These are phyloP conservation scores for Ericerus pela DNA, from an alignment of 1,140 invertebrate species.

Conservation along the genomic window DNA sequence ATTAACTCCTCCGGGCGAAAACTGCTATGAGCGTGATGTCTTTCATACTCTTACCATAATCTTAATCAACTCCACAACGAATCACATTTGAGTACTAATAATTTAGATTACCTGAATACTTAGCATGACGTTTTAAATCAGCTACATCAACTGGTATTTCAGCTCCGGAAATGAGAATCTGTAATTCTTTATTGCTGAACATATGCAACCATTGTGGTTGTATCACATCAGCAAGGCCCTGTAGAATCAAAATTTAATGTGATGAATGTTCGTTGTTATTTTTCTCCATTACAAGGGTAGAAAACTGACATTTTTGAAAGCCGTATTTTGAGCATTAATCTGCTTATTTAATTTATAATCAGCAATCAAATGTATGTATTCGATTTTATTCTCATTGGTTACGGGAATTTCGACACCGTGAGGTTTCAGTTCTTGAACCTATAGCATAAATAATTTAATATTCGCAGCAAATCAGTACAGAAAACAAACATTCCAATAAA, in stretches of 20 bases:
- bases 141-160: slow-evolving; percentile 79
- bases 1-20: too few species aligned
- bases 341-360: slow-evolving; percentile 92
- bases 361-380: slow-evolving; percentile 91
- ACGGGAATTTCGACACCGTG: slow-evolving; percentile 78
- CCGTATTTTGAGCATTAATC: slow-evolving; percentile 39
- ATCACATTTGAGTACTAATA: too few species aligned
- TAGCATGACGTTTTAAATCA: slow-evolving; percentile 71
- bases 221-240: slow-evolving; percentile 73
- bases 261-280: slow-evolving; percentile 1
- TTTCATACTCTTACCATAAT: too few species aligned
- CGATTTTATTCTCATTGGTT: slow-evolving; percentile 78
- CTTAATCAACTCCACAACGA: too few species aligned
- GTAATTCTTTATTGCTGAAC: slow-evolving; percentile 89
- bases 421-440: slow-evolving; percentile 78
- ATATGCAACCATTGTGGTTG: slow-evolving; percentile 81
- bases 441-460: slow-evolving; percentile 20
- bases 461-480: not conserved
- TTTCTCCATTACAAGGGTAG: too few species aligned
- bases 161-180: slow-evolving; percentile 86
- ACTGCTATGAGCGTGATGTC: too few species aligned
- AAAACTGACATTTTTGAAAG: slow-evolving; percentile 13
- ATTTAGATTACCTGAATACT: slow-evolving; percentile 54
- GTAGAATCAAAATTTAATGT: slow-evolving; percentile 20
- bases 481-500: not conserved